Evolutionary conservation across 2,797 vertebrate genomes (phyloP).

Genomic region (Telmatherina bonti): DNA sequence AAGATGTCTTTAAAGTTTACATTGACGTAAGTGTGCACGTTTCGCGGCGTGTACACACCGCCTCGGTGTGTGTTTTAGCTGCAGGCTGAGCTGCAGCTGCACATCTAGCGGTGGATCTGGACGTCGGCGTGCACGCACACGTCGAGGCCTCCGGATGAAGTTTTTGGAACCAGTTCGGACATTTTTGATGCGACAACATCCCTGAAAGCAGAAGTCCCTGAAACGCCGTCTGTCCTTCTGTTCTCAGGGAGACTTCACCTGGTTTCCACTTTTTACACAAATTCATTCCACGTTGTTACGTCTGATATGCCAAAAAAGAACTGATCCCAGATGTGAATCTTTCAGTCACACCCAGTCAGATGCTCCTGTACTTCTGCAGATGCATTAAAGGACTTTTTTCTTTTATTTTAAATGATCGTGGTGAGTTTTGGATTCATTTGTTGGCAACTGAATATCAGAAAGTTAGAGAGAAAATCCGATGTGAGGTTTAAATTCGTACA

Average conservation of each 20-base stretch:
- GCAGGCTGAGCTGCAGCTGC: conserved; percentile 26
- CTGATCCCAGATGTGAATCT: too few species aligned
- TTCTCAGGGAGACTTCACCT: neutral
- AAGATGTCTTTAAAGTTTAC: conserved; percentile 55
- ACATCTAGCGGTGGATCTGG: conserved; percentile 14
- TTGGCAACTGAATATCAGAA: too few species aligned
- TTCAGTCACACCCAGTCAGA: too few species aligned
- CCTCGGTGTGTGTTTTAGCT: conserved; percentile 47
- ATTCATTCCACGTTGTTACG: too few species aligned
- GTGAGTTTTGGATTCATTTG: too few species aligned
- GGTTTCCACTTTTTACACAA: too few species aligned
- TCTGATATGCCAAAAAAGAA: too few species aligned
- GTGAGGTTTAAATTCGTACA: too few species aligned
- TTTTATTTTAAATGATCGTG: too few species aligned
- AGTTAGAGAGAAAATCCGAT: too few species aligned
- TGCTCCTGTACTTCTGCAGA: too few species aligned
- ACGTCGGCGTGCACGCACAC: conserved; percentile 30
- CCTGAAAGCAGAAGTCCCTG: neutral
- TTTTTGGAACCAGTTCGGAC: neutral
- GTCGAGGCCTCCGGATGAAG: neutral
- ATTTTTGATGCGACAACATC: neutral
- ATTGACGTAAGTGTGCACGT: conserved; percentile 58
- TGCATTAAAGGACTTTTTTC: too few species aligned
- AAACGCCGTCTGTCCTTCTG: neutral
- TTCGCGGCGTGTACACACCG: conserved; percentile 35